Evolutionary conservation across 2,113 vertebrate species (phyloP).

Genomic region (Pygoscelis antarcticus): DNA sequence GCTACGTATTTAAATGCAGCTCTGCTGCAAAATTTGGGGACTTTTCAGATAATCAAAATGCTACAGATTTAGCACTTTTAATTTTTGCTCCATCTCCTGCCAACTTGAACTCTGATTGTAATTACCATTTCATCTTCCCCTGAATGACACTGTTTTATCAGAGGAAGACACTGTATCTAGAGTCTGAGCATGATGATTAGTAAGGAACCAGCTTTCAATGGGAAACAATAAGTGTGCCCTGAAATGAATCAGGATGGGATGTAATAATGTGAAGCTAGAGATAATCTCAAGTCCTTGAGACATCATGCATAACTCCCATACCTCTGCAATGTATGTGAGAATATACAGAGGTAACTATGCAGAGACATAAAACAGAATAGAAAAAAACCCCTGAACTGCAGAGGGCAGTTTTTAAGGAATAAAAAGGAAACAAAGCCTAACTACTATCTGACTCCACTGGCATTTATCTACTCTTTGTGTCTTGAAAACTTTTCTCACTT

Average conservation of each 20-base stretch:
- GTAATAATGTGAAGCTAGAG: background rate
- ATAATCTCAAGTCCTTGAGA: background rate
- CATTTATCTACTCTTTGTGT: too few species aligned
- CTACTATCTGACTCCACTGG: too few species aligned
- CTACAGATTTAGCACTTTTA: slow-evolving; percentile 77
- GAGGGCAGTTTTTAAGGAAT: background rate
- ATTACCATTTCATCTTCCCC: slow-evolving; percentile 76
- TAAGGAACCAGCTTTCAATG: background rate
- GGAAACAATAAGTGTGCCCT: slow-evolving; percentile 1
- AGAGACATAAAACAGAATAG: background rate
- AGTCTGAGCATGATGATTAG: background rate
- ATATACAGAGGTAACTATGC: background rate
- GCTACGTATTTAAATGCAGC: slow-evolving; percentile 62
- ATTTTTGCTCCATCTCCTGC: slow-evolving; percentile 76
- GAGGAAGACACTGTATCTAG: slow-evolving; percentile 52
- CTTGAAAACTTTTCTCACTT: background rate
- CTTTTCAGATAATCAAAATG: slow-evolving; percentile 77
- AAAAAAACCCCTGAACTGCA: background rate
- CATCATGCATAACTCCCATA: background rate
- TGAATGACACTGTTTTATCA: slow-evolving; percentile 75
- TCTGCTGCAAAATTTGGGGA: slow-evolving; percentile 71
- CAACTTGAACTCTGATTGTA: slow-evolving; percentile 81
- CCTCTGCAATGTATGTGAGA: background rate
- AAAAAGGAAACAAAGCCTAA: background rate
- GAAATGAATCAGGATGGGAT: background rate